Evolutionary conservation across 2,113 vertebrate genomes (phyloP).

Genomic region (Antennarius striatus): DNA sequence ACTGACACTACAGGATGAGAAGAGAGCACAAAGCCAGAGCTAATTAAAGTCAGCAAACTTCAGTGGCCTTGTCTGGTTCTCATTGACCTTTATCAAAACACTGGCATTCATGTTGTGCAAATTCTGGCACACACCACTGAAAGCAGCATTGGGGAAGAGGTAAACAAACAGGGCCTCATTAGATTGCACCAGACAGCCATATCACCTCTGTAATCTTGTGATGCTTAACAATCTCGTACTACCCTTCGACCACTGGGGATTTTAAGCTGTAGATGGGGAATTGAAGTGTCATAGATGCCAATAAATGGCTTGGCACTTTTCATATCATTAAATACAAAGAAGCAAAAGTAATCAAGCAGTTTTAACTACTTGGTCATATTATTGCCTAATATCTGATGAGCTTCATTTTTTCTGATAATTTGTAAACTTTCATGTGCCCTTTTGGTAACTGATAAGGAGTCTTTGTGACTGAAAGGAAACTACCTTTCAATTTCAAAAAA

Average conservation of each 20-base stretch:
- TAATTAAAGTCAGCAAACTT: constrained; percentile 80
- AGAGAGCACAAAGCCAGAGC: constrained; percentile 62
- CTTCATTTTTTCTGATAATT: no score
- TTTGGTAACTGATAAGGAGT: no score
- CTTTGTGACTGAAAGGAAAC: no score
- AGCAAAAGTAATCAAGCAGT: constrained; percentile 19
- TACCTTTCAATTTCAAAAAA: no score
- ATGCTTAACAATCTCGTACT: constrained; percentile 52
- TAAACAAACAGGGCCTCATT: constrained; percentile 76
- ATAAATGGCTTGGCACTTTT: constrained; percentile 41
- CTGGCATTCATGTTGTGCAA: constrained; percentile 74
- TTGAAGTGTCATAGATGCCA: constrained; percentile 20
- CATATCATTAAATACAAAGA: constrained; percentile 13
- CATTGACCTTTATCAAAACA: constrained; percentile 80
- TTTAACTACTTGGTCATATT: constrained; percentile 10
- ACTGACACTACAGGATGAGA: constrained; percentile 59
- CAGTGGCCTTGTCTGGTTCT: constrained; percentile 70
- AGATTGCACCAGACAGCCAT: constrained; percentile 61
- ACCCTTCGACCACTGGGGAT: constrained; percentile 14
- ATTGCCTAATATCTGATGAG: constrained; percentile 7
- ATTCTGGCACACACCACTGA: constrained; percentile 62
- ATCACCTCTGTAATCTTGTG: constrained; percentile 66
- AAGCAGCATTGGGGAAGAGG: constrained; percentile 38
- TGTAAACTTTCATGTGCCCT: no score
- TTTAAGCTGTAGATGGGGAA: constrained; percentile 33